Conservation (phyloP, 23 tunicate species). For the Halocynthia aurantium region DNA sequence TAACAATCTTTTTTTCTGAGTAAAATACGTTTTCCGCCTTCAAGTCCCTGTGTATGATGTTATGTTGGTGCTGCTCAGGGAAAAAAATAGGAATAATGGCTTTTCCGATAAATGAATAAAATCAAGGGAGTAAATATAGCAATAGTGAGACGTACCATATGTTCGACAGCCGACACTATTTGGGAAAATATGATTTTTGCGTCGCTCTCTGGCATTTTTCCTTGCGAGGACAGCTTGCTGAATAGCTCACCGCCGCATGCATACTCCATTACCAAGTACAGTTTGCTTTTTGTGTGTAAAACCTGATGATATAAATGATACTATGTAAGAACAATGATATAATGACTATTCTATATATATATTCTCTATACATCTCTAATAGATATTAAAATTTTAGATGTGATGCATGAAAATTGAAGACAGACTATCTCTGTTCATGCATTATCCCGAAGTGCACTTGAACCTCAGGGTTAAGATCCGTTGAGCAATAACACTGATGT, state of each 20-base stretch:
- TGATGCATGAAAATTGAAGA: background rate
- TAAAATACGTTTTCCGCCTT: constrained; percentile 88
- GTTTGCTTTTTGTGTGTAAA: constrained; percentile 62
- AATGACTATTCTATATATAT: background rate
- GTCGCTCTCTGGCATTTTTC: constrained; percentile 72
- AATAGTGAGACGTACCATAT: constrained; percentile 43
- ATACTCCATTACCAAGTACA: constrained; percentile 79
- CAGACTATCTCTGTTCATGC: no score
- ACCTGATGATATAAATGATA: constrained; percentile 32
- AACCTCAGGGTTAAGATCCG: no score
- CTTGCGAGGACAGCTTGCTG: constrained; percentile 70
- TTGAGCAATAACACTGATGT: no score
- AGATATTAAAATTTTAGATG: background rate
- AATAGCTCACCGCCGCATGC: constrained; percentile 87
- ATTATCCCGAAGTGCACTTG: no score
- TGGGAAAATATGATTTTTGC: constrained; percentile 81
- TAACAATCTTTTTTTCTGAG: constrained; percentile 62
- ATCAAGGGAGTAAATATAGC: background rate
- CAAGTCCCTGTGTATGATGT: constrained; percentile 73
- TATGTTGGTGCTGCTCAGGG: constrained; percentile 72
- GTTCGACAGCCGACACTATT: constrained; percentile 85
- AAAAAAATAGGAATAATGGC: no score
- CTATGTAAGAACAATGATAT: background rate
- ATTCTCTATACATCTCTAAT: no score
- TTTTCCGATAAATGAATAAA: background rate